Evolutionary conservation across 37 sponge, comb jelly and placozoan species (phyloP).

Genomic region (Tethya wilhelma): DNA sequence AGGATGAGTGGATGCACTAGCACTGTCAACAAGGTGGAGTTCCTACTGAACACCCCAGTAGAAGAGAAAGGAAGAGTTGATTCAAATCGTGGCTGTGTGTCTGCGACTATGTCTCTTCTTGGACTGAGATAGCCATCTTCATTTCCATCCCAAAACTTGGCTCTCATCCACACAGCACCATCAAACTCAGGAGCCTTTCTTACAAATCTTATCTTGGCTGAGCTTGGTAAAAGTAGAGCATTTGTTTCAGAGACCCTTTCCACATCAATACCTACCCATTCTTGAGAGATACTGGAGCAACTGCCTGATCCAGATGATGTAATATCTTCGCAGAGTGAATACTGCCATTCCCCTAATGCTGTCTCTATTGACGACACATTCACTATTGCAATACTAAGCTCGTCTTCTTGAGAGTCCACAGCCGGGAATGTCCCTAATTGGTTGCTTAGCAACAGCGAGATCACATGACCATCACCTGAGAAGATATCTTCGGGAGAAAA

Average conservation of each 20-base stretch:
- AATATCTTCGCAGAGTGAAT: conserved; percentile 30
- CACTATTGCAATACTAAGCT: conserved; percentile 67
- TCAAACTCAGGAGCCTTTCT: conserved; percentile 50
- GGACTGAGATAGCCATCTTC: conserved; percentile 67
- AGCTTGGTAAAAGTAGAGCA: conserved; percentile 74
- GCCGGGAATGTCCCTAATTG: conserved; percentile 42
- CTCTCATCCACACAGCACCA: conserved; percentile 81
- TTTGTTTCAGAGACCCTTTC: conserved; percentile 32
- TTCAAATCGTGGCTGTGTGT: background rate
- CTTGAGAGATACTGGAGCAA: background rate
- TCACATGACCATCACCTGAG: conserved; percentile 51
- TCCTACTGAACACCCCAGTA: conserved; percentile 55
- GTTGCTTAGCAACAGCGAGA: conserved; percentile 60
- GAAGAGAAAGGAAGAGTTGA: conserved; percentile 47
- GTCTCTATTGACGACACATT: conserved; percentile 7
- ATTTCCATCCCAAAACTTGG: conserved; percentile 87
- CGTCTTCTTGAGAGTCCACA: conserved; percentile 71
- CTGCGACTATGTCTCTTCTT: conserved; percentile 18
- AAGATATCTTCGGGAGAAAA: conserved; percentile 10
- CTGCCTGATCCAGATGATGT: background rate
- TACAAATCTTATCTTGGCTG: conserved; percentile 68
- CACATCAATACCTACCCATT: conserved; percentile 30
- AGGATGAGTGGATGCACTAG: conserved; percentile 43
- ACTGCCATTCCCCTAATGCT: conserved; percentile 80
- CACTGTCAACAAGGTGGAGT: conserved; percentile 23